Base-by-base conservation (phyloP, 2,113 vertebrate species). In the Hystrix brachyura region DNA sequence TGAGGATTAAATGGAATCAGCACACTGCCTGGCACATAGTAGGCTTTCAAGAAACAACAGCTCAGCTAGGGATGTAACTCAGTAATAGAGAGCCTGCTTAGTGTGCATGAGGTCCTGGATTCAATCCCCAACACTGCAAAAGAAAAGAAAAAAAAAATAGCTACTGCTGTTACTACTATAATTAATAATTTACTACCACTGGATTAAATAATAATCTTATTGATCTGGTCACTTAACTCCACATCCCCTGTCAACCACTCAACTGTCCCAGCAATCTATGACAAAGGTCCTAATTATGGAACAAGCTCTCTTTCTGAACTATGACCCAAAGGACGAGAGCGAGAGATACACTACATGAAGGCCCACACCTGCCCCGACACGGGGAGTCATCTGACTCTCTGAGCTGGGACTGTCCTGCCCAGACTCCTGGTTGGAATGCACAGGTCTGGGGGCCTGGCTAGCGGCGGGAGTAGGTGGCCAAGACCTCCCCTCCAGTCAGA, bases 281-380 rank as follows among this genome's bases (percentile, higher is more conserved):
- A 80, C 51, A 84, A 62, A 90, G 21, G 5, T 64, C 60, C 84
- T 93, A 23, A 90, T n/a, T 64, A 86, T 27, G 43, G 48, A 46
- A 60, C 65, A 96, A 38, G 80, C 69, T 87, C 34, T 29, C 23
- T 79, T 93, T 91, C 65, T 90, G 38, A 92, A 81, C 51, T 84
- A n/a, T 34, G n/a, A 76, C 84, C 59, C 72, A 96, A 93, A 88
- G 14, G 25, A 62, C 72, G 69, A 67, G 43, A 85, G 38, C 38
- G 46, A 94, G 48, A 87, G 59, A 91, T 46, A 82, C 71, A 51
- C 43, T 78, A 84, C 23, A 64, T 32, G 57, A 96, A 71, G 48
- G 59, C 53, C 32, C 80, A 46, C 1, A 29, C 53, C 1, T 0
- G 38, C 69, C 79, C 62, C n/a, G 60, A 80, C 18, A 86, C 57